phyloP scores from a whole-genome alignment of 2,113 vertebrate species.

The Paramisgurnus dabryanus region DNA sequence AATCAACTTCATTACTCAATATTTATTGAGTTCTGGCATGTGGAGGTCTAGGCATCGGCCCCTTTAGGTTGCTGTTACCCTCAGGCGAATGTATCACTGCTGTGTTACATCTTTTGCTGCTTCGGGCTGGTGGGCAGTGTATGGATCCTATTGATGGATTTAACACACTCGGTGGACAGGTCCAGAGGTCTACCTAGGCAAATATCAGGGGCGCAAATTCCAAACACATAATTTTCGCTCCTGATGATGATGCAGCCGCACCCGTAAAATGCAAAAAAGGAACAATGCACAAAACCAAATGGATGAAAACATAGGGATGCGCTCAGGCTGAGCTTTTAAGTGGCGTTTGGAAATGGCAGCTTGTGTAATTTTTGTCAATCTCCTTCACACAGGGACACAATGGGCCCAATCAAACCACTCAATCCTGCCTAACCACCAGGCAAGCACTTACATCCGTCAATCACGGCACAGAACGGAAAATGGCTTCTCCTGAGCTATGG shows the following conservation, averaged over 20 bases:
- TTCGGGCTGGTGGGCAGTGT: background rate
- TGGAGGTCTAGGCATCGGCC: slow-evolving; percentile 41
- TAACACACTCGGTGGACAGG: slow-evolving; percentile 8
- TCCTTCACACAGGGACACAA: slow-evolving; percentile 65
- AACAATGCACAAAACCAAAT: slow-evolving; percentile 24
- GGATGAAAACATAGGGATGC: slow-evolving; percentile 36
- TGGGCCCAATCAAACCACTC: slow-evolving; percentile 73
- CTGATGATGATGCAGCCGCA: background rate
- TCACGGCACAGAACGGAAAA: slow-evolving; percentile 41
- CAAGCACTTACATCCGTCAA: slow-evolving; percentile 59
- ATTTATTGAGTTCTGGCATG: slow-evolving; percentile 60
- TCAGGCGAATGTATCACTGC: slow-evolving; percentile 23
- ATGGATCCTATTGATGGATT: slow-evolving; percentile 31
- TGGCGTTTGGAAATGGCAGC: slow-evolving; percentile 65
- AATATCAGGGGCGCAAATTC: background rate
- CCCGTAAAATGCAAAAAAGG: background rate
- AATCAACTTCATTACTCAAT: slow-evolving; percentile 62
- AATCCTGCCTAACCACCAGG: slow-evolving; percentile 61
- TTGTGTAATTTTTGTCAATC: slow-evolving; percentile 76
- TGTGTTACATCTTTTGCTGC: background rate
- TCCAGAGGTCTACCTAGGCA: background rate
- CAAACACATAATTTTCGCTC: background rate
- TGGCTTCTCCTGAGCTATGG: slow-evolving; percentile 49
- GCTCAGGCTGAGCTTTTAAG: slow-evolving; percentile 58
- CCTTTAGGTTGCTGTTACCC: slow-evolving; percentile 31